These are phyloP conservation scores for Colletes collaris DNA, from an alignment of 2,888 invertebrate genomes.

Conservation along the genomic window DNA sequence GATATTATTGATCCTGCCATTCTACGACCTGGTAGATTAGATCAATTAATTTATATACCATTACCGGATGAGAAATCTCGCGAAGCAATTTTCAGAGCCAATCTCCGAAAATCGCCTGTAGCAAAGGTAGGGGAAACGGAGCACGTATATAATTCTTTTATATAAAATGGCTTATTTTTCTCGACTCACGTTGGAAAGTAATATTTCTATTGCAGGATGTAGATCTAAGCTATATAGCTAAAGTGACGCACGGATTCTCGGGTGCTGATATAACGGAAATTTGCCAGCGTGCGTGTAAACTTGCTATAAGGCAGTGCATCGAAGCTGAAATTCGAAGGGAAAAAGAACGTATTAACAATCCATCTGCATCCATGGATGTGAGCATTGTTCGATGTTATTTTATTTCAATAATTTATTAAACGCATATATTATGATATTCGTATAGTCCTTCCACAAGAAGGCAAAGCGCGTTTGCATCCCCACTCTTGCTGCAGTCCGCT, in stretches of 20 bases:
- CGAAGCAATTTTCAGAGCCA: conserved; percentile 97
- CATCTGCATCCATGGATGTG: conserved; percentile 92
- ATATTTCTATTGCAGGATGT: conserved; percentile 87
- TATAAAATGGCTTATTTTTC: background rate
- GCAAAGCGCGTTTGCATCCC: too few relatives aligned
- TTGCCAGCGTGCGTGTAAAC: conserved; percentile 99
- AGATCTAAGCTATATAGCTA: conserved; percentile 93
- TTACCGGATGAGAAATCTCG: conserved; percentile 99
- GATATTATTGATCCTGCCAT: conserved; percentile 99
- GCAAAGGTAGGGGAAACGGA: conserved; percentile 86
- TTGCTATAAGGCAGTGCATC: conserved; percentile 99
- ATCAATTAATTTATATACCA: conserved; percentile 99
- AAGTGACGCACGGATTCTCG: conserved; percentile 97
- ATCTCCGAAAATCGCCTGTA: conserved; percentile 97
- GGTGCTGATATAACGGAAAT: conserved; percentile 99
- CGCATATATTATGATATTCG: too few relatives aligned
- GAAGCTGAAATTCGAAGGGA: conserved; percentile 97
- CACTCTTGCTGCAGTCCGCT: too few relatives aligned
- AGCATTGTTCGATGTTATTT: conserved; percentile 81
- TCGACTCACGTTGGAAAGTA: too few relatives aligned
- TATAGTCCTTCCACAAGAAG: too few relatives aligned
- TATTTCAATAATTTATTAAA: too few relatives aligned
- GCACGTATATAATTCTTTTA: background rate
- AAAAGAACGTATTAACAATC: conserved; percentile 91
- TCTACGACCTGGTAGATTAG: conserved; percentile 98